A percentile compares a stretch with the other conserved stretches of the same genome.
Conservation (phyloP, 2,888 invertebrate genomes). For the Taenaris catops region DNA sequence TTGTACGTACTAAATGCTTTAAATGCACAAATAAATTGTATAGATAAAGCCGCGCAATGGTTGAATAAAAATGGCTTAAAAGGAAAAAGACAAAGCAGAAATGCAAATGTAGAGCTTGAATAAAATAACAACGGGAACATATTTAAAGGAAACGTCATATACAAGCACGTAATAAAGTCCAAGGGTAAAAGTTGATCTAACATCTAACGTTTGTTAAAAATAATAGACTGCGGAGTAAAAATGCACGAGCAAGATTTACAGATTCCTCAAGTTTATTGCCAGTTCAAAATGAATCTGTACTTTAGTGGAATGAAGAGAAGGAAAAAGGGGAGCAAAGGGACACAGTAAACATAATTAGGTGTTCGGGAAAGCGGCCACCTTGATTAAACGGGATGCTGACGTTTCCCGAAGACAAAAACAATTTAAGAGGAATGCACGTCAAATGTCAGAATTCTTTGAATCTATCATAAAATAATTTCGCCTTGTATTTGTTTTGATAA, state of each 20-base stretch:
- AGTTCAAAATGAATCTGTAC: constrained; percentile 29
- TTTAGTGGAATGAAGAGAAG: constrained; percentile 37
- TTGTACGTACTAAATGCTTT: too few species aligned
- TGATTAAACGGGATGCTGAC: constrained; percentile 49
- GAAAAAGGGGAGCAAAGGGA: constrained; percentile 39
- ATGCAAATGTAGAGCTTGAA: too few species aligned
- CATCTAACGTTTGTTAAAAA: constrained; percentile 15
- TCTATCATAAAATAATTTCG: too few species aligned
- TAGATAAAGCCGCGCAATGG: too few species aligned
- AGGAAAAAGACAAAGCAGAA: too few species aligned
- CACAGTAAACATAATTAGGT: constrained; percentile 63
- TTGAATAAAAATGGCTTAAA: too few species aligned
- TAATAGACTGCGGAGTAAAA: constrained; percentile 22
- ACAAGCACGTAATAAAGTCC: constrained; percentile 9
- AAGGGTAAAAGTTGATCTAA: constrained; percentile 12
- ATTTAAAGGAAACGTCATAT: too few species aligned
- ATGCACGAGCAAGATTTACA: constrained; percentile 22
- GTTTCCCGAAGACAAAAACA: constrained; percentile 30
- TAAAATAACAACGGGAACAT: too few species aligned
- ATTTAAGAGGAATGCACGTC: constrained; percentile 22
- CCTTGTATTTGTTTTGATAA: too few species aligned
- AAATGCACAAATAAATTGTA: too few species aligned
- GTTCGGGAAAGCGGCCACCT: constrained; percentile 39
- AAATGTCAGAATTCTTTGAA: too few species aligned
- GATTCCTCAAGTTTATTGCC: constrained; percentile 25